Base-by-base conservation (phyloP, 2,888 invertebrate species). In the Drosophila emarginata region DNA sequence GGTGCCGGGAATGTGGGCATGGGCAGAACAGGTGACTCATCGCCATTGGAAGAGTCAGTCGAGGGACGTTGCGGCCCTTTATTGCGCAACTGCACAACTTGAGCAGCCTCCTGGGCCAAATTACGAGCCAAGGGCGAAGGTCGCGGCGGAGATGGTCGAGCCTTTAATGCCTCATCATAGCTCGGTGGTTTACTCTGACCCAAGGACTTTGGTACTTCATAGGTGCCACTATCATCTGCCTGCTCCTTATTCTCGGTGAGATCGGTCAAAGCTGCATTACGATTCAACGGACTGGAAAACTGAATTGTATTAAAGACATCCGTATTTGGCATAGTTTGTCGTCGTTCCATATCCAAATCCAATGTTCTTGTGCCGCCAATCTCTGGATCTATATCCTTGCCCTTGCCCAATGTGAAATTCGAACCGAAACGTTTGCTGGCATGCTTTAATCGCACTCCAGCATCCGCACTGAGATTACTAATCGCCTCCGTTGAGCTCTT, bases 1-100 rank as follows among this genome's bases (percentile, higher is more conserved):
- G 91, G 92, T 11, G 91, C 84, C n/a, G 92, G 92, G 68, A 77
- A 91, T 9, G 77, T 79, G 0, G 92, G 92, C 90, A 92, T 91
- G 2, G 91, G 91, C 57, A 75, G 82, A 2, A 81, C 80, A 1
- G 80, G 70, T 1, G 64, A 65, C 40, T 82, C 83, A 2, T 87
- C 87, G 12, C 77, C 72, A 0, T 85, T 87, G 1, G 76, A 74
- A 0, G 1, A 64, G 65, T 15, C 69, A 72, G 67, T 77, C 77
- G 5, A 67, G 54, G 9, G 39, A 9, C 73, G 73, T 50, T 75
- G 80, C 52, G 40, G 50, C 21, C 61, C 65, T 11, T 72, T 69
- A n/a, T 18, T 45, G 1, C 84, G 80, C 56, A 74, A 18, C 63
- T 78, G 85, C 9, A 85, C 84, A 51, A 70, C 51, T 12, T 78